A percentile compares a stretch with the other conserved stretches of the same genome.
Evolutionary conservation across 2,888 invertebrate species (phyloP).

Genomic region (Lacanobia wlatinum): DNA sequence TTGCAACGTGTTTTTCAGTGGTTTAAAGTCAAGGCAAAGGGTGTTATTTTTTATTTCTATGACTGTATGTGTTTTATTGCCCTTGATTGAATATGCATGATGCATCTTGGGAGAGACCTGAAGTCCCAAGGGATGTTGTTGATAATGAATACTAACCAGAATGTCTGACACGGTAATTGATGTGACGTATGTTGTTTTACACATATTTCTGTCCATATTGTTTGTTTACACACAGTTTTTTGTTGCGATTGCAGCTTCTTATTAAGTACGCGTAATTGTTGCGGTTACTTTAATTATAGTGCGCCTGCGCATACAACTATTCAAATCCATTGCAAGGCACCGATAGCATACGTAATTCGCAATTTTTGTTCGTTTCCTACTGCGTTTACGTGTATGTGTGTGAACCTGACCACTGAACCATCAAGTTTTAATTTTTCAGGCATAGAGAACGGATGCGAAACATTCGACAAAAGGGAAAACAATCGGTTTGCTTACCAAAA

Average conservation of each 20-base stretch:
- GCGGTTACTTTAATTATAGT: constrained; percentile 59
- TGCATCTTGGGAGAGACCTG: not conserved
- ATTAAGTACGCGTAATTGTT: constrained; percentile 58
- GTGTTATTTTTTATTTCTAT: not conserved
- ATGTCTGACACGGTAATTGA: constrained; percentile 17
- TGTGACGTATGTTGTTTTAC: constrained; percentile 27
- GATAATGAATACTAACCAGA: constrained; percentile 11
- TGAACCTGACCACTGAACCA: constrained; percentile 54
- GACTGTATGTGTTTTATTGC: not conserved
- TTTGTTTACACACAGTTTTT: constrained; percentile 62
- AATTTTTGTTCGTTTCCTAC: constrained; percentile 42
- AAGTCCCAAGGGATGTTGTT: not conserved
- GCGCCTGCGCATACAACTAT: constrained; percentile 35
- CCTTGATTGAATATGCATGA: not conserved
- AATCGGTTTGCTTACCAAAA: constrained; percentile 70
- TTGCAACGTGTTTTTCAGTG: not conserved
- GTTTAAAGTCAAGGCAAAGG: not conserved
- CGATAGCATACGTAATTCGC: constrained; percentile 41
- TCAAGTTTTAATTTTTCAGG: constrained; percentile 38
- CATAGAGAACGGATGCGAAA: not conserved
- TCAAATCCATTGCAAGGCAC: constrained; percentile 31
- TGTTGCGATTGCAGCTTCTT: constrained; percentile 57
- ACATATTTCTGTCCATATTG: constrained; percentile 33
- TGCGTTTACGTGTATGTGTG: constrained; percentile 34
- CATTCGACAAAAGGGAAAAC: constrained; percentile 33